Conservation (phyloP, 2,113 vertebrate genomes). For the Furnarius figulus region DNA sequence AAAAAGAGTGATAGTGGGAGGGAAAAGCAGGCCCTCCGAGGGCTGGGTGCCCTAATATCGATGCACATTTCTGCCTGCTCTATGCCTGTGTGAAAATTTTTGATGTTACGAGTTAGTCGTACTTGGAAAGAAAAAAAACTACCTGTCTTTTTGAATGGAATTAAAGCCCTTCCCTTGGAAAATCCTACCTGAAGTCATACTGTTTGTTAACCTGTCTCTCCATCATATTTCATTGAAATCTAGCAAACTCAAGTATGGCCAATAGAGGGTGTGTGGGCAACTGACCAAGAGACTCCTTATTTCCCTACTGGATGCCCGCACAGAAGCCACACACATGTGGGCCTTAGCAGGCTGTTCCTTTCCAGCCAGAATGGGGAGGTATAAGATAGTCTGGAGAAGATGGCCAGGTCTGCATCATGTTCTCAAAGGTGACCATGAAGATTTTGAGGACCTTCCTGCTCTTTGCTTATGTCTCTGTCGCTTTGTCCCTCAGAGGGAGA, state of each 20-base stretch:
- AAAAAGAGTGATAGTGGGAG: neutral
- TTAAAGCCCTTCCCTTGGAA: slow-evolving; percentile 42
- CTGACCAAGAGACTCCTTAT: neutral
- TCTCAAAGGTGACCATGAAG: neutral
- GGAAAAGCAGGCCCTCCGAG: neutral
- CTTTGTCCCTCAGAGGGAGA: neutral
- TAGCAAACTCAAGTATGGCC: neutral
- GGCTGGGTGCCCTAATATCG: neutral
- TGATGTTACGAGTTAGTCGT: neutral
- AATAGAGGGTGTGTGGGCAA: neutral
- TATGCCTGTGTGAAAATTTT: neutral
- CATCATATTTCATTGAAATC: neutral
- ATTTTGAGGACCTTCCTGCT: neutral
- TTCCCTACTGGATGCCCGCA: neutral
- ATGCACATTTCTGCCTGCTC: neutral
- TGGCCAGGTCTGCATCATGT: neutral
- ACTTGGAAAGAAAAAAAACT: neutral
- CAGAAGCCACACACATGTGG: neutral
- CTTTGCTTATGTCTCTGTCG: neutral
- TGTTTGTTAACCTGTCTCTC: neutral
- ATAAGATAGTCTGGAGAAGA: neutral
- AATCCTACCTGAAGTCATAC: neutral
- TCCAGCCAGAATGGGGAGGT: neutral
- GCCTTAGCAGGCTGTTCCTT: neutral
- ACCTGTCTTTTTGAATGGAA: slow-evolving; percentile 3